A percentile compares a stretch with the other conserved stretches of the same genome.
phyloP scores from a whole-genome alignment of 2,113 vertebrate species.

The Gorilla gorilla region DNA sequence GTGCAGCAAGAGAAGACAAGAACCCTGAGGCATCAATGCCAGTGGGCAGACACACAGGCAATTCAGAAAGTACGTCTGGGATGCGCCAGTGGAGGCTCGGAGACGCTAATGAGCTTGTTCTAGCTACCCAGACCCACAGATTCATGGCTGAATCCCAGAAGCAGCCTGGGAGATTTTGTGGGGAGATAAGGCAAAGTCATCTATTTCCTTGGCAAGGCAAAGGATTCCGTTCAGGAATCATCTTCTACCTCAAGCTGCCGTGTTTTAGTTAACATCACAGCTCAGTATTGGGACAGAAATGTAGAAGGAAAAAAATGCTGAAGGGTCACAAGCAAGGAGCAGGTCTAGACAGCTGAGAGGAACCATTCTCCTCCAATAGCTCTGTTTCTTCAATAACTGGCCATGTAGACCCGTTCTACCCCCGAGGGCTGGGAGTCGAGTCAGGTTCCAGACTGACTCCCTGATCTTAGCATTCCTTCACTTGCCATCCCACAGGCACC shows the following conservation, averaged over 20 bases:
- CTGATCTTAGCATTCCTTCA: background rate
- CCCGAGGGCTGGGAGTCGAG: background rate
- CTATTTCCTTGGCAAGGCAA: background rate
- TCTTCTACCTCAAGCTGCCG: background rate
- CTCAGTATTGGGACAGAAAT: background rate
- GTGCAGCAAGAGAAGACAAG: constrained; percentile 33
- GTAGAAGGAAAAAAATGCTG: background rate
- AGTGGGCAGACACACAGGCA: background rate
- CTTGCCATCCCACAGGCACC: background rate
- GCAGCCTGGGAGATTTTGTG: background rate
- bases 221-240: background rate
- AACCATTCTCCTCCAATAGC: background rate
- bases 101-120: background rate
- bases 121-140: background rate
- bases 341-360: no score
- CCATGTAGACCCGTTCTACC: background rate
- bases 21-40: constrained; percentile 32
- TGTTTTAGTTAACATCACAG: background rate
- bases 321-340: background rate
- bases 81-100: background rate
- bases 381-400: background rate
- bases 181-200: background rate
- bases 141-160: background rate
- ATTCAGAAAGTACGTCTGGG: background rate
- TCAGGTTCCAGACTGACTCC: background rate